Base-by-base conservation (phyloP, 2,888 invertebrate species). In the Lasioglossum malachurum region DNA sequence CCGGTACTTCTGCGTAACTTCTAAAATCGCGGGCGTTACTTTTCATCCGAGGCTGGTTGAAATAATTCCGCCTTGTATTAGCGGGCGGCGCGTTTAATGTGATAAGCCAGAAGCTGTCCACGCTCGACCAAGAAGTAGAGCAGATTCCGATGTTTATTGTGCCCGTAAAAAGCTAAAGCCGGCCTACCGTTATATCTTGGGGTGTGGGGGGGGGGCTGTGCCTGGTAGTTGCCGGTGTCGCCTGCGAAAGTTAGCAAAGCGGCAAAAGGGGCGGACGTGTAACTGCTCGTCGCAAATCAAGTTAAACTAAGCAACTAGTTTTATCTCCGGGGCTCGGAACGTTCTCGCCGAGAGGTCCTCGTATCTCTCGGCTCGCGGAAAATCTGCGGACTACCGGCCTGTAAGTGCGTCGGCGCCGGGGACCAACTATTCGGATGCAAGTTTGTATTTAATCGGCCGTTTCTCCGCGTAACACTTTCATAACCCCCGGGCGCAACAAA, bases 381-480 rank as follows among this genome's bases (percentile, higher is more conserved):
- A 89, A 89, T 84, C 84, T 76, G 79, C 60, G 79, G 44, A 67
- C 41, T 64, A 31, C 64, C 16, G 14, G 64, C 49, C 83, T 14
- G 84, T 83, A 83, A 84, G 73, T 73, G 73, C 75, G 78, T 79
- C 83, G 71, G 8, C 35, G 19, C 19, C 10, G 23, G 12, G 69
- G 64, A 79, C 78, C 84, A 87, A 86, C 87, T 84, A 84, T 90
- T 87, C 86, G 75, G 67, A 77, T 78, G 84, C 78, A 89, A 90
- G 84, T 88, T 84, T 83, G 81, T 78, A 88, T 88, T 91, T 92
- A 90, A 90, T 89, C 89, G 89, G 78, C 69, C 80, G 35, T 38
- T 60, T 31, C 75, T 76, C 74, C 44, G 46, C 67, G 60, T 31
- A 49, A 76, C 77, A 81, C 87, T 88, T 87, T 91, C 89, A 87